A percentile compares a stretch with the other conserved stretches of the same genome.
Evolutionary conservation across 2,888 invertebrate genomes (phyloP).

Genomic region (Tiliacea citrago): DNA sequence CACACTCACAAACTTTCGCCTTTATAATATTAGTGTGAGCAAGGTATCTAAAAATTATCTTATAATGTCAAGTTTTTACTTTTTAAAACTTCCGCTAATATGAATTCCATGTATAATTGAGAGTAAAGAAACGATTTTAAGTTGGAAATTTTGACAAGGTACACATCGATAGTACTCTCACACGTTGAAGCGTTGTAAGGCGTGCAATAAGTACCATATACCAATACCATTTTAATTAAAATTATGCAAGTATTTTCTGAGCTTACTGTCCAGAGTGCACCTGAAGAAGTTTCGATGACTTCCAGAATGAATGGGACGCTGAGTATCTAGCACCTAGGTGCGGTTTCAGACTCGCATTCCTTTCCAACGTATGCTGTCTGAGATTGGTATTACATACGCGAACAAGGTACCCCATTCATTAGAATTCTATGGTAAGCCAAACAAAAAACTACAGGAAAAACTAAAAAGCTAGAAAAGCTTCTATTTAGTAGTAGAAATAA

Average conservation of each 20-base stretch:
- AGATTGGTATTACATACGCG: constrained; percentile 11
- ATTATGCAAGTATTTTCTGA: not conserved
- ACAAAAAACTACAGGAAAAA: not conserved
- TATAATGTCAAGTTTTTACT: too few relatives aligned
- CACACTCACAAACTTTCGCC: too few relatives aligned
- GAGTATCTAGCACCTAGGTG: constrained; percentile 5
- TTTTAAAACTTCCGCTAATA: too few relatives aligned
- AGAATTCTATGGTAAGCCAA: not conserved
- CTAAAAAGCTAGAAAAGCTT: not conserved
- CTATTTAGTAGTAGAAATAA: not conserved
- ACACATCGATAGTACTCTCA: too few relatives aligned
- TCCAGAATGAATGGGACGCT: constrained; percentile 24
- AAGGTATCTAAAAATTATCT: too few relatives aligned
- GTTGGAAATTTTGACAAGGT: too few relatives aligned
- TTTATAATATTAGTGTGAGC: too few relatives aligned
- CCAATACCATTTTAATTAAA: constrained; percentile 1
- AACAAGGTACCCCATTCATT: constrained; percentile 15
- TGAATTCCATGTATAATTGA: too few relatives aligned
- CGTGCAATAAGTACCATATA: too few relatives aligned
- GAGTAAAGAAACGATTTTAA: too few relatives aligned
- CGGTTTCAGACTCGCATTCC: constrained; percentile 15
- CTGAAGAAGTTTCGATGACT: not conserved
- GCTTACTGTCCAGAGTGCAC: not conserved
- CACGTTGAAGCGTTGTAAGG: too few relatives aligned
- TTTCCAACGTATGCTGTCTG: constrained; percentile 6